Conservation (phyloP, 2,888 invertebrate genomes). For the Heliconius ismenius region DNA sequence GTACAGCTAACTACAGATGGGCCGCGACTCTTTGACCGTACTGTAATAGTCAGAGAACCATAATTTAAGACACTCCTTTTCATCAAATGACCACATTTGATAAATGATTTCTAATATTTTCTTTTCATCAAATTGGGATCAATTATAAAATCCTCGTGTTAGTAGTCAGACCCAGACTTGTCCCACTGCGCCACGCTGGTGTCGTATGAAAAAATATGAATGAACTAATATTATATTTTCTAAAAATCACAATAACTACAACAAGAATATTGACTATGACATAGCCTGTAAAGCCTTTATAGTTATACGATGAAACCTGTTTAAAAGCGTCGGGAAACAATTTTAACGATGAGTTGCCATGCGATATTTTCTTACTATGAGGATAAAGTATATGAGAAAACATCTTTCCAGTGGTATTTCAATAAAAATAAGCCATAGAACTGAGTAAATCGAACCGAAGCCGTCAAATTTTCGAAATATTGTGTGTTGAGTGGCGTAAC, state of each 20-base stretch:
- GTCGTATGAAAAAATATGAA: neutral
- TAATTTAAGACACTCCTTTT: neutral
- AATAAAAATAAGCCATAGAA: neutral
- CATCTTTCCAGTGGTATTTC: neutral
- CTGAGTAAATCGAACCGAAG: too few species aligned
- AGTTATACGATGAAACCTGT: slow-evolving; percentile 6
- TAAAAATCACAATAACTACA: neutral
- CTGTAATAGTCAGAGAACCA: neutral
- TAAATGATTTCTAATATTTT: too few species aligned
- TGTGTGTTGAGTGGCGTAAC: neutral
- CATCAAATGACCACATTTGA: too few species aligned
- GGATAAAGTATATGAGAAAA: neutral
- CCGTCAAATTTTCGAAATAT: neutral
- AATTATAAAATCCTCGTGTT: too few species aligned
- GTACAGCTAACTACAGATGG: too few species aligned
- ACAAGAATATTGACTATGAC: neutral
- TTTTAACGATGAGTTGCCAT: slow-evolving; percentile 2
- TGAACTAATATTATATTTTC: neutral
- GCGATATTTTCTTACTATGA: neutral
- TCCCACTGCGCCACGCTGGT: neutral
- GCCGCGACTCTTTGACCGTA: too few species aligned
- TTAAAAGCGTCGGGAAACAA: slow-evolving; percentile 2
- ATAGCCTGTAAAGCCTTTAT: neutral
- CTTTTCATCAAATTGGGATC: too few species aligned
- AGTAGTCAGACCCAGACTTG: too few species aligned